Percentiles rank a stretch among this genome's conserved stretches.
phyloP scores from a whole-genome alignment of 2,113 vertebrate genomes.

The Spea multiplicata region DNA sequence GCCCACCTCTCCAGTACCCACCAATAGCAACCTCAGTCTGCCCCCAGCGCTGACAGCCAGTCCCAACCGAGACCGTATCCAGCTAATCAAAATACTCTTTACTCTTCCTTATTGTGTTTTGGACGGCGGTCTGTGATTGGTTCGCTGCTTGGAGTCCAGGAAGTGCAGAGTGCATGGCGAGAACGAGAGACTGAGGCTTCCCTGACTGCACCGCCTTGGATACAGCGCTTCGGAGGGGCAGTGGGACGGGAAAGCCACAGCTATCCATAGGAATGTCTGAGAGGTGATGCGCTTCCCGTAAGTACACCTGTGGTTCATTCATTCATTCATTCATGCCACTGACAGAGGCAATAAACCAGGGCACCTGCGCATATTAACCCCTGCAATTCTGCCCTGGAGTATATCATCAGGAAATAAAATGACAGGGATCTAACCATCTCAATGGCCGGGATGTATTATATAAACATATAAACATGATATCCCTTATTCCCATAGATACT shows the following conservation, averaged over 20 bases:
- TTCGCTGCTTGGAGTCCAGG: background rate
- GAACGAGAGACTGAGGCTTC: background rate
- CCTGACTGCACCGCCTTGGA: background rate
- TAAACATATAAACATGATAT: too few species aligned
- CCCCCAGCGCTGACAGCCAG: background rate
- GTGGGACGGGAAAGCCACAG: background rate
- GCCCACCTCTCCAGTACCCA: background rate
- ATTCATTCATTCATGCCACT: too few species aligned
- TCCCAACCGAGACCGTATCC: conserved; percentile 4
- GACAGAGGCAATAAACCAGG: too few species aligned
- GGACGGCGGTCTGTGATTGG: conserved; percentile 2
- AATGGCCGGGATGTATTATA: too few species aligned
- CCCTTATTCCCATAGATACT: too few species aligned
- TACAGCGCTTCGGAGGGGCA: background rate
- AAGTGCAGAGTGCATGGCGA: conserved; percentile 7
- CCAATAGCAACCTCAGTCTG: background rate
- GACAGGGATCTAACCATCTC: too few species aligned
- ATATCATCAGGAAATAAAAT: too few species aligned
- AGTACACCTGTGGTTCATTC: too few species aligned
- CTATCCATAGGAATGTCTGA: too few species aligned
- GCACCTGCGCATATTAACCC: too few species aligned
- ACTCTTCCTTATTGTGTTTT: background rate
- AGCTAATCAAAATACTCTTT: background rate
- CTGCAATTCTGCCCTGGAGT: too few species aligned
- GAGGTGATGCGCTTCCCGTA: too few species aligned